These are phyloP conservation scores for Mastomys coucha DNA, from an alignment of 2,113 vertebrate species.

Conservation along the genomic window DNA sequence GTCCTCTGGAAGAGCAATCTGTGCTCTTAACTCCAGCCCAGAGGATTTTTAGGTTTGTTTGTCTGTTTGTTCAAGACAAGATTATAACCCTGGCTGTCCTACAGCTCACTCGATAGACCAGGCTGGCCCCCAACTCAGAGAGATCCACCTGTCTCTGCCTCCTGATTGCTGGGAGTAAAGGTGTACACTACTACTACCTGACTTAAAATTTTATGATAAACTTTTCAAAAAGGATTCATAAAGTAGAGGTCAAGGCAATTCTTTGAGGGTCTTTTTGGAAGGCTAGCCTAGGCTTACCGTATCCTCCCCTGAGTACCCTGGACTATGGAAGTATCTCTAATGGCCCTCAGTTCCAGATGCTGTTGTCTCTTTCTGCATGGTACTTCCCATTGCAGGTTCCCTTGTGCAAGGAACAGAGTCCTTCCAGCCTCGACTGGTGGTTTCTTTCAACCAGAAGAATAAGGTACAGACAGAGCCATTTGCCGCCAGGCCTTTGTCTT, in stretches of 20 bases:
- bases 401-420: not conserved
- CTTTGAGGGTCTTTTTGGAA: not conserved
- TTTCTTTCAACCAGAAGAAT: not conserved
- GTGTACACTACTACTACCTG: fast-evolving
- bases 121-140: not conserved
- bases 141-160: not conserved
- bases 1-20: not conserved
- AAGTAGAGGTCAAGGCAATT: not conserved
- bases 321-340: not conserved
- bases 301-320: not conserved
- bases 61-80: not conserved
- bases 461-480: not conserved
- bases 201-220: not conserved
- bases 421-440: not conserved
- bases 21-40: not conserved
- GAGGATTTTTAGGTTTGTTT: not conserved
- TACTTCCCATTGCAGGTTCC: not conserved
- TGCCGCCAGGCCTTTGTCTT: not conserved
- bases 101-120: not conserved
- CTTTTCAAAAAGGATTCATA: not conserved
- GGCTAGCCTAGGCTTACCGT: not conserved
- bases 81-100: not conserved
- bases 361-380: not conserved
- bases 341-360: not conserved
- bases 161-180: not conserved